Percentiles rank a stretch among this genome's conserved stretches.
Evolutionary conservation across 2,113 vertebrate genomes (phyloP).

Genomic region (Thamnaconus septentrionalis): DNA sequence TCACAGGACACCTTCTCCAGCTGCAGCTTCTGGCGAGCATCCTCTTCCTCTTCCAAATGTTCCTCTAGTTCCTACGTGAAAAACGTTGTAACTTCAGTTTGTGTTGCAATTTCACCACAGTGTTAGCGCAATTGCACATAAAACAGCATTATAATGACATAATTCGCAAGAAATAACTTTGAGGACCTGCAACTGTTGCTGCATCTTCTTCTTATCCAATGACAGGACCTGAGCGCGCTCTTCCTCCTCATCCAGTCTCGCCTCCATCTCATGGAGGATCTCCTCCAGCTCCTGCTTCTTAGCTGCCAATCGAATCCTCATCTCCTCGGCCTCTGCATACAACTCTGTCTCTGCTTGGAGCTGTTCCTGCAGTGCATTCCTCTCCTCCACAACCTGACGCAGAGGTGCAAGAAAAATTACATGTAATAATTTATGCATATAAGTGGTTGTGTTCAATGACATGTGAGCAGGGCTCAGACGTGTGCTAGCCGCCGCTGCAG

Average conservation of each 20-base stretch:
- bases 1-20: conserved; percentile 93
- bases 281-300: conserved; percentile 96
- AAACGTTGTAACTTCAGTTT: background rate
- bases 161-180: background rate
- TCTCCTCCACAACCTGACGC: conserved; percentile 82
- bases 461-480: background rate
- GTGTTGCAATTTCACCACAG: background rate
- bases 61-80: conserved; percentile 87
- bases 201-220: conserved; percentile 92
- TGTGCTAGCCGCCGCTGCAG: background rate
- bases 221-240: conserved; percentile 85
- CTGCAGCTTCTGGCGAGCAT: conserved; percentile 92
- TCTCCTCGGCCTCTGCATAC: conserved; percentile 91
- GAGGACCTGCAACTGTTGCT: conserved; percentile 93
- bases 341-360: conserved; percentile 93
- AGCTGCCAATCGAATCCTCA: conserved; percentile 86
- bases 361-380: conserved; percentile 87
- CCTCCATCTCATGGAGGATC: conserved; percentile 95
- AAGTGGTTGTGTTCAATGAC: background rate
- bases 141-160: background rate
- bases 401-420: background rate
- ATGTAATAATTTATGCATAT: background rate
- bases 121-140: background rate
- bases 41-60: conserved; percentile 91
- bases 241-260: conserved; percentile 92